Conservation (phyloP, 2,888 invertebrate species). For the Siphlonurus alternatus region DNA sequence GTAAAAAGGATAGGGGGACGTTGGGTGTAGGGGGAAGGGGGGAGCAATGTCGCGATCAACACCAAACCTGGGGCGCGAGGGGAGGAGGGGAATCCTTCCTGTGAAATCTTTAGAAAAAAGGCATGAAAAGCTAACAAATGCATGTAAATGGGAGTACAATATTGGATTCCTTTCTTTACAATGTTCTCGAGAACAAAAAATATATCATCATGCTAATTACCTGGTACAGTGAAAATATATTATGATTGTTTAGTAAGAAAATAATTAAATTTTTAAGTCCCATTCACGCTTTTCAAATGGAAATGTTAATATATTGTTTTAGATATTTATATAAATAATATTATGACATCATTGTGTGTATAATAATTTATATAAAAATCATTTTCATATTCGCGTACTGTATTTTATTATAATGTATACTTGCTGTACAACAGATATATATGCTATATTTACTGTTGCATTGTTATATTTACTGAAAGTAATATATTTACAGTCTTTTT, state of each 20-base stretch:
- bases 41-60: too few species aligned
- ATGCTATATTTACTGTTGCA: too few species aligned
- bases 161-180: not conserved
- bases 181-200: not conserved
- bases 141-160: not conserved
- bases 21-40: not conserved
- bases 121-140: not conserved
- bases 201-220: not conserved
- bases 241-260: not conserved
- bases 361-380: too few species aligned
- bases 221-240: not conserved
- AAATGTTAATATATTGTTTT: too few species aligned
- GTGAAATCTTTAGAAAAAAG: not conserved
- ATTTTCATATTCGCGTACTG: too few species aligned
- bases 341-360: too few species aligned
- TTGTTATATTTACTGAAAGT: too few species aligned
- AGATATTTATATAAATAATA: too few species aligned
- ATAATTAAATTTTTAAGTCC: not conserved
- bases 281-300: not conserved
- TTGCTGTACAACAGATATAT: too few species aligned
- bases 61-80: too few species aligned
- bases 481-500: too few species aligned
- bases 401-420: too few species aligned
- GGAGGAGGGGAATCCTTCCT: not conserved
- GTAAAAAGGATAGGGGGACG: not conserved